A percentile compares a stretch with the other conserved stretches of the same genome.
These are phyloP conservation scores for Drosophila parvula DNA, from an alignment of 1,140 invertebrate species.

Conservation along the genomic window DNA sequence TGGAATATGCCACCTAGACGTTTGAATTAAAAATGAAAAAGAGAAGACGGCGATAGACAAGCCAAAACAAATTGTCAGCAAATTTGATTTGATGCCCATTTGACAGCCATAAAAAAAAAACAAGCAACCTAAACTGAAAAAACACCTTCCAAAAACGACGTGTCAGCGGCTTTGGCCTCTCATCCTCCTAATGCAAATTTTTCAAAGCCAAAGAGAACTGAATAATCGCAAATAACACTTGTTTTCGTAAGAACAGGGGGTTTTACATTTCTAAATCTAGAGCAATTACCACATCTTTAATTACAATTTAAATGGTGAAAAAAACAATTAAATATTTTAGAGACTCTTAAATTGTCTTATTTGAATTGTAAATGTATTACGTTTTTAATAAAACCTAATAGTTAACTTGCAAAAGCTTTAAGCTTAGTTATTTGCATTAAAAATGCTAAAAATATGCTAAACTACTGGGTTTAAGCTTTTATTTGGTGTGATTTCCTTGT, in stretches of 20 bases:
- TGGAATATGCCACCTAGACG: slow-evolving; percentile 41
- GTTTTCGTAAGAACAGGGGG: not conserved
- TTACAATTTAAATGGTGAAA: not conserved
- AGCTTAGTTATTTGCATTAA: not conserved
- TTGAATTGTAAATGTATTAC: not conserved
- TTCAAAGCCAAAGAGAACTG: not conserved
- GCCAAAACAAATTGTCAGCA: slow-evolving; percentile 45
- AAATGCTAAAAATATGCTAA: not conserved
- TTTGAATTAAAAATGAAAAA: slow-evolving; percentile 10
- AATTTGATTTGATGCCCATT: slow-evolving; percentile 46
- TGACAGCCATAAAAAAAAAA: slow-evolving; percentile 20
- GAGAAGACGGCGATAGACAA: slow-evolving; percentile 5
- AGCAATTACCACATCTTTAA: not conserved
- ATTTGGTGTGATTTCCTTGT: not conserved
- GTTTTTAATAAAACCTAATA: not conserved
- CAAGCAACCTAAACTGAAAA: not conserved
- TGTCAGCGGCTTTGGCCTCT: slow-evolving; percentile 8
- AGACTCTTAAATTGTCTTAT: not conserved
- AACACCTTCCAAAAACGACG: slow-evolving; percentile 14
- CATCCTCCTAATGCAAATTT: not conserved
- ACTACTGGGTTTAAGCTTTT: not conserved
- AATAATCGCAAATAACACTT: slow-evolving; percentile 10
- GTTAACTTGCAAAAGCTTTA: slow-evolving; percentile 1
- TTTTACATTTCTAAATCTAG: not conserved
- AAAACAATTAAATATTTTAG: too few species aligned